Evolutionary conservation across 2,113 vertebrate species (phyloP).

Genomic region (Illadopsis cleaveri): DNA sequence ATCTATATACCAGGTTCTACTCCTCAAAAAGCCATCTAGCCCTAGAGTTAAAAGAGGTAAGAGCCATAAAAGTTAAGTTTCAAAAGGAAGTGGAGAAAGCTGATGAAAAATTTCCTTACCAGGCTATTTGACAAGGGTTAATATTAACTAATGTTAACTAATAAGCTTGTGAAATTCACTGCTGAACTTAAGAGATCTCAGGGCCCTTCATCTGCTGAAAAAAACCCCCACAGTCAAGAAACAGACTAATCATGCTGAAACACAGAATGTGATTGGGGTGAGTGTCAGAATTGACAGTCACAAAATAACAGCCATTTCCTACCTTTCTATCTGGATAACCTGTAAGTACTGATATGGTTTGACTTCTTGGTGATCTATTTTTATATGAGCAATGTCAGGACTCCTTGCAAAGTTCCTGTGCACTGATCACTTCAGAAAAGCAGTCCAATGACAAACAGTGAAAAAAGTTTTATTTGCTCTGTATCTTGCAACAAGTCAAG

Average conservation of each 20-base stretch:
- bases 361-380: background rate
- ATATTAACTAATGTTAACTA: background rate
- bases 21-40: background rate
- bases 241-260: background rate
- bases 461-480: conserved; percentile 70
- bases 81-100: background rate
- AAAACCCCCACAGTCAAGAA: background rate
- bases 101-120: background rate
- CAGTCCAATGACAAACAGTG: conserved; percentile 43
- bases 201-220: background rate
- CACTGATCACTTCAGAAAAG: background rate
- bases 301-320: background rate
- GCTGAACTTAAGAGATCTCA: background rate
- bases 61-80: background rate
- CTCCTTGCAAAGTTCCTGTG: background rate
- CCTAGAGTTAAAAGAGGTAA: background rate
- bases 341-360: background rate
- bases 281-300: background rate
- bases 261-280: background rate
- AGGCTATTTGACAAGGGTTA: background rate
- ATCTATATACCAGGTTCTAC: background rate
- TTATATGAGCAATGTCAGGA: background rate
- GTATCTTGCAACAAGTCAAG: conserved; percentile 17
- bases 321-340: background rate
- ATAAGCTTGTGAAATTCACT: background rate